A percentile compares a stretch with the other conserved stretches of the same genome.
phyloP scores from a whole-genome alignment of 2,888 invertebrate genomes.

The Cheilosia grossa region DNA sequence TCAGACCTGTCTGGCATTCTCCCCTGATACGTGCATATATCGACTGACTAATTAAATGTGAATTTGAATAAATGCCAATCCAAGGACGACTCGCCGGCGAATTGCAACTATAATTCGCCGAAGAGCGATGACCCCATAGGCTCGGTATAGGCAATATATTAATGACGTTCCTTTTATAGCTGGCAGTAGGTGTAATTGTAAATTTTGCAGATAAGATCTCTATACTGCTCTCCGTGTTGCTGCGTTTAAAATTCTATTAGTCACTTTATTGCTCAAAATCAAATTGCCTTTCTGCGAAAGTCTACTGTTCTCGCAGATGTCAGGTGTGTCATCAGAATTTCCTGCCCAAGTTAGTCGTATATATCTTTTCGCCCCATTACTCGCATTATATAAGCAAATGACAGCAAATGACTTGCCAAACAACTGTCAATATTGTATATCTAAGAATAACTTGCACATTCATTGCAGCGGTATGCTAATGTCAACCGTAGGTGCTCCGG shows the following conservation, averaged over 20 bases:
- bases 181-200: conserved; percentile 35
- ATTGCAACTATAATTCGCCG: conserved; percentile 4
- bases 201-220: conserved; percentile 39
- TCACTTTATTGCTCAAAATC: conserved; percentile 45
- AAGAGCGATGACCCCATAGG: conserved; percentile 28
- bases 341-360: conserved; percentile 9
- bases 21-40: not conserved
- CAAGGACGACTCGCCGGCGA: not conserved
- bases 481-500: conserved; percentile 2
- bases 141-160: conserved; percentile 4
- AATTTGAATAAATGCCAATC: conserved; percentile 14
- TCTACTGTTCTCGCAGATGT: conserved; percentile 5
- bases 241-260: conserved; percentile 17
- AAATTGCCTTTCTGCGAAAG: conserved; percentile 51
- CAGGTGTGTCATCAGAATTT: conserved; percentile 46
- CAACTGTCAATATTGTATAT: not conserved
- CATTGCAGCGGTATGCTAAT: conserved; percentile 19
- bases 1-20: not conserved
- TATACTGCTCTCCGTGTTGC: not conserved
- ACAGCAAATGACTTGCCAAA: not conserved
- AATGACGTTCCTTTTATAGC: conserved; percentile 27
- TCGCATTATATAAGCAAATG: conserved; percentile 15
- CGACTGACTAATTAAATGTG: conserved; percentile 10
- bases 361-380: conserved; percentile 19
- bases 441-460: conserved; percentile 4